Conservation (phyloP, 2,113 vertebrate genomes). For the Silurus asotus region DNA sequence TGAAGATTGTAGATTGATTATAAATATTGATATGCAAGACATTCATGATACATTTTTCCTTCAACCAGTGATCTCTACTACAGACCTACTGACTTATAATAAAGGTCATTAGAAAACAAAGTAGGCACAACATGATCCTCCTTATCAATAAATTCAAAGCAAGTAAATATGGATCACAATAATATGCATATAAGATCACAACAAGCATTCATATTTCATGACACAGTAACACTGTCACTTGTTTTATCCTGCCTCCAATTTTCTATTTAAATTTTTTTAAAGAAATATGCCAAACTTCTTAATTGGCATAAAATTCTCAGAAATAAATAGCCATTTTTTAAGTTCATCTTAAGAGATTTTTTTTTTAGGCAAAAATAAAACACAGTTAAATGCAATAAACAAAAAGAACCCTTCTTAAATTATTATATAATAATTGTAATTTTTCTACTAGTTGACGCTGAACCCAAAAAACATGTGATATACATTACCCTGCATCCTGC, state of each 20-base stretch:
- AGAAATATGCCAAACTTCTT: background rate
- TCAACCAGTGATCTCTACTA: background rate
- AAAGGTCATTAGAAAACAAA: background rate
- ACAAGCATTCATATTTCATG: background rate
- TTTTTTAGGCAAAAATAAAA: background rate
- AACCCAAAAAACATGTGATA: constrained; percentile 18
- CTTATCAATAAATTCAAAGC: background rate
- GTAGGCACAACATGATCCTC: background rate
- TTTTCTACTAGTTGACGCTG: background rate
- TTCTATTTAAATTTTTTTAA: background rate
- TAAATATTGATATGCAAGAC: background rate
- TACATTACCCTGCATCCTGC: constrained; percentile 26
- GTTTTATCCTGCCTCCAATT: background rate
- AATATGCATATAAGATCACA: background rate
- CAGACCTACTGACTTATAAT: background rate
- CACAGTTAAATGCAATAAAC: background rate
- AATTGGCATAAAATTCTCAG: background rate
- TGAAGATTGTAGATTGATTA: background rate
- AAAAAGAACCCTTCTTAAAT: background rate
- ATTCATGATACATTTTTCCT: background rate
- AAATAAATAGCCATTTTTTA: background rate
- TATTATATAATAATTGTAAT: background rate
- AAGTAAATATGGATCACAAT: background rate
- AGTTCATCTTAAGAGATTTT: background rate
- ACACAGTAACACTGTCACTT: background rate